phyloP scores from a whole-genome alignment of 92 coral and sea anemone genomes.

The Epizoanthus rinbou region DNA sequence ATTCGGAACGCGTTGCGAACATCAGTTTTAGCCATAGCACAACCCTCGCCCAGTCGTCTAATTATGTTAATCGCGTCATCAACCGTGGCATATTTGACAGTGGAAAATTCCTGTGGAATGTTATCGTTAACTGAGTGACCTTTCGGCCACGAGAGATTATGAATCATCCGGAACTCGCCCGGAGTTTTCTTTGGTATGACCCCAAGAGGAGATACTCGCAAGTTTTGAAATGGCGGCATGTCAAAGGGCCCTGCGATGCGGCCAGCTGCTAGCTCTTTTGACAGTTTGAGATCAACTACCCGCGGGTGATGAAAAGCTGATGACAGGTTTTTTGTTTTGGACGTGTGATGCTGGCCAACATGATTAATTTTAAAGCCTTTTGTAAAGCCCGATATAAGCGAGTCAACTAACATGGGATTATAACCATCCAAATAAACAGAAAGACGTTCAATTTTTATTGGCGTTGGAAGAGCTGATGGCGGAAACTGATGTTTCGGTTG shows the following conservation, averaged over 20 bases:
- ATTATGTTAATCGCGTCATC: slow-evolving; percentile 10
- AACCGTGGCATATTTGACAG: slow-evolving; percentile 7
- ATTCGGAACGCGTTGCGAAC: too few relatives aligned
- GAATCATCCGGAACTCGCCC: slow-evolving; percentile 14
- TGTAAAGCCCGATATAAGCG: not conserved
- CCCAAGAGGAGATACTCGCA: slow-evolving; percentile 4
- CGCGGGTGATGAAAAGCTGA: slow-evolving; percentile 6
- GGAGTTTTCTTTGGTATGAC: slow-evolving; percentile 19
- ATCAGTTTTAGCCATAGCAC: too few relatives aligned
- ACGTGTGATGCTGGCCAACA: not conserved
- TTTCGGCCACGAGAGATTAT: not conserved
- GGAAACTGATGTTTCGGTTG: too few relatives aligned
- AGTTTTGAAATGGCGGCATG: not conserved
- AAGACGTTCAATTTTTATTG: not conserved
- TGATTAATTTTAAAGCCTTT: not conserved
- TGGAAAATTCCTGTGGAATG: not conserved
- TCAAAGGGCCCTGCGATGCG: slow-evolving; percentile 16
- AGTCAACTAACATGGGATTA: not conserved
- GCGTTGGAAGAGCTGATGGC: slow-evolving; percentile 3
- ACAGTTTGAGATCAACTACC: not conserved
- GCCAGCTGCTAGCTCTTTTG: slow-evolving; percentile 4
- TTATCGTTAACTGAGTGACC: slow-evolving; percentile 14
- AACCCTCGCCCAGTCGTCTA: not conserved
- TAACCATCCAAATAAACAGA: not conserved
- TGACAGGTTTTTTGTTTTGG: slow-evolving; percentile 2